These are phyloP conservation scores for Microcebus ravelobensis DNA, from an alignment of 2,113 vertebrate species.

Conservation along the genomic window DNA sequence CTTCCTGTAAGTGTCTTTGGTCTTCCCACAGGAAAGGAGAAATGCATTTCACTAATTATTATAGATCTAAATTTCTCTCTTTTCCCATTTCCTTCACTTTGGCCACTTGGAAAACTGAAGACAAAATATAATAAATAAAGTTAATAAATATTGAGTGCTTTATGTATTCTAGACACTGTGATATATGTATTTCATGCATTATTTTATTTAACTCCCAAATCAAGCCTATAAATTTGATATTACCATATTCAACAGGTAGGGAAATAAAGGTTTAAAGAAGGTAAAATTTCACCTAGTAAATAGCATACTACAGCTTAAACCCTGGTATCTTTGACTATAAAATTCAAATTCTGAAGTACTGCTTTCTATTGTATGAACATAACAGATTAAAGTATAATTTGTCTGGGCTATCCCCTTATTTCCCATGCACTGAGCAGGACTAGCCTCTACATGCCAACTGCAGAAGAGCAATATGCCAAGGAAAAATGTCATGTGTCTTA, in stretches of 20 bases:
- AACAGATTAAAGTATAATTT: neutral
- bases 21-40: conserved; percentile 1
- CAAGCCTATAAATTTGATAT: neutral
- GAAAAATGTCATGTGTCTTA: neutral
- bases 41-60: neutral
- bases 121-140: neutral
- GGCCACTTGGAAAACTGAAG: neutral
- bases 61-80: neutral
- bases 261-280: neutral
- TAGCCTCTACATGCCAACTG: neutral
- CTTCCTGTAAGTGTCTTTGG: neutral
- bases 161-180: neutral
- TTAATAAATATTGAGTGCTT: neutral
- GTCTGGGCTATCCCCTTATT: neutral
- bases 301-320: neutral
- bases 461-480: neutral
- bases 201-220: neutral
- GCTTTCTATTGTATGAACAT: neutral
- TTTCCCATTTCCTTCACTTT: neutral
- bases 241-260: neutral
- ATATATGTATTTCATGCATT: neutral
- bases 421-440: neutral
- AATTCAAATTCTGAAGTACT: neutral
- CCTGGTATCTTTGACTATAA: neutral
- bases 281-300: neutral